Evolutionary conservation across 1,140 invertebrate species (phyloP).

Genomic region (Achroia grisella): DNA sequence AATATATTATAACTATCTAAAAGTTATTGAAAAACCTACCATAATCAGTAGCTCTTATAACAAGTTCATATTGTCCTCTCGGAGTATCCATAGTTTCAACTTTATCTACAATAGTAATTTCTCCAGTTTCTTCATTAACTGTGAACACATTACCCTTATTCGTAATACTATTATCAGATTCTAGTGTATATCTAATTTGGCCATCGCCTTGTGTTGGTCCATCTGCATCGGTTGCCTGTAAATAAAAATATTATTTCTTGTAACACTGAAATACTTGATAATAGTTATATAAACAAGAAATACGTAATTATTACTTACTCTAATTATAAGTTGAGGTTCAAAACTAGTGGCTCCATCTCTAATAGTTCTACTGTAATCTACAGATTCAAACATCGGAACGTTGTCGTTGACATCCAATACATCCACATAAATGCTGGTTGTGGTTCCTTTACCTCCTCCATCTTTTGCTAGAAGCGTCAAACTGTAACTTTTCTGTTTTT

Average conservation of each 20-base stretch:
- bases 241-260: constrained; percentile 3
- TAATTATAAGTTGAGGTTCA: constrained; percentile 84
- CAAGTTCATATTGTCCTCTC: constrained; percentile 81
- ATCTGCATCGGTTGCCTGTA: constrained; percentile 80
- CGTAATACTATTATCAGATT: constrained; percentile 80
- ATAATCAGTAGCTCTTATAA: constrained; percentile 81
- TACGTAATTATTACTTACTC: constrained; percentile 31
- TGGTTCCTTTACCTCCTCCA: constrained; percentile 81
- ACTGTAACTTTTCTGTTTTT: constrained; percentile 85
- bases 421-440: constrained; percentile 81
- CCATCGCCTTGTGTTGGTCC: constrained; percentile 81
- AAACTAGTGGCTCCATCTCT: constrained; percentile 82
- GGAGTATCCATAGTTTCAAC: constrained; percentile 82
- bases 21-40: constrained; percentile 53
- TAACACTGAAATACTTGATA: neutral
- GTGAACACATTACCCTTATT: constrained; percentile 72
- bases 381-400: constrained; percentile 82
- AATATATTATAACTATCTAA: no score
- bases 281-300: constrained; percentile 2
- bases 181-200: constrained; percentile 78
- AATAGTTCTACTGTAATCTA: constrained; percentile 83
- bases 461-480: constrained; percentile 85
- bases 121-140: constrained; percentile 80
- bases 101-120: constrained; percentile 78
- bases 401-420: constrained; percentile 90